Percentiles rank a stretch among this genome's conserved stretches.
Evolutionary conservation across 1,140 invertebrate genomes (phyloP).

Genomic region (Aplysia californica): DNA sequence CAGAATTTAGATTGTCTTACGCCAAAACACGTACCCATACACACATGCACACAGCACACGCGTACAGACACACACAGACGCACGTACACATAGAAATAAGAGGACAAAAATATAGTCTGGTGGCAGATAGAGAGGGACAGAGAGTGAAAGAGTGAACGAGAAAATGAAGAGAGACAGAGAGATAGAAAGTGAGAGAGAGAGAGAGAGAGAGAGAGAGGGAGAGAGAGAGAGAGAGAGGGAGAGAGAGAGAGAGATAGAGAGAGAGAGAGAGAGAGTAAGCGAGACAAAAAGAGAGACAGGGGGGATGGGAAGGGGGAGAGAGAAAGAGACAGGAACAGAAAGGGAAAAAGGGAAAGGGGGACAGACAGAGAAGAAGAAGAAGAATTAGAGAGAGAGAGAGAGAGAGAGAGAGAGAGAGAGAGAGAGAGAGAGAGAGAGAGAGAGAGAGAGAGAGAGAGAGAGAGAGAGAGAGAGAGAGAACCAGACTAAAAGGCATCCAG

Average conservation of each 20-base stretch:
- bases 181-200: background rate
- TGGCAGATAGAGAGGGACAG: no score
- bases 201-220: background rate
- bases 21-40: no score
- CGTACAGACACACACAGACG: no score
- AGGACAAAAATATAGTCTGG: no score
- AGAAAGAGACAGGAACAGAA: background rate
- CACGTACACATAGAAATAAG: no score
- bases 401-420: background rate
- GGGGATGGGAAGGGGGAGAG: background rate
- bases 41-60: no score
- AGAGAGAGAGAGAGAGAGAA: background rate
- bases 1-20: no score
- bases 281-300: background rate
- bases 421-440: background rate
- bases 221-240: background rate
- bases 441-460: background rate
- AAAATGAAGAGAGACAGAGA: no score
- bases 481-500: no score
- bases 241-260: background rate
- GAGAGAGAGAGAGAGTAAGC: background rate
- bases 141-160: no score
- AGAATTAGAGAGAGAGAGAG: background rate
- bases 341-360: background rate
- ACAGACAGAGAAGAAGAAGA: background rate